These are phyloP conservation scores for Zosterops lateralis DNA, from an alignment of 2,113 vertebrate genomes.

Conservation along the genomic window DNA sequence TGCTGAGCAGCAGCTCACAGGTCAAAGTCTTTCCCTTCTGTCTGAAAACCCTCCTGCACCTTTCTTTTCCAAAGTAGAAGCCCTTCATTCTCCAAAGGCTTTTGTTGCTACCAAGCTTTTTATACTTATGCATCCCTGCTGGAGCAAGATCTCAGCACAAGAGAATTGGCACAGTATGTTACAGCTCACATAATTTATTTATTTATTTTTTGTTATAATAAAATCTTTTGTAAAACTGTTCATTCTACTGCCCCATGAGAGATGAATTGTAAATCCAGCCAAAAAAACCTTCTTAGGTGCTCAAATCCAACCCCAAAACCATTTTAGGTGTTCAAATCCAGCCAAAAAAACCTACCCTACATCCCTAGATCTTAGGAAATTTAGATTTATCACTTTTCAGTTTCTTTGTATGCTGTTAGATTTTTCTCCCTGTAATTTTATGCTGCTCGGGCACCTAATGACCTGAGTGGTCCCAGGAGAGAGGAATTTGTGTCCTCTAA, in stretches of 20 bases:
- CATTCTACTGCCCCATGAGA: neutral
- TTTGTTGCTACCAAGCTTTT: neutral
- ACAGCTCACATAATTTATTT: neutral
- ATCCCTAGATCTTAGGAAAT: neutral
- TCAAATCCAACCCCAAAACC: too few relatives aligned
- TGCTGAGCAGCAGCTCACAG: slow-evolving; percentile 42
- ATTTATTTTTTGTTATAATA: neutral
- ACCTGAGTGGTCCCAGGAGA: slow-evolving; percentile 28
- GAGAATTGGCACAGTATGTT: neutral
- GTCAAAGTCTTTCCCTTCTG: slow-evolving; percentile 14
- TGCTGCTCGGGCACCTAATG: slow-evolving; percentile 1
- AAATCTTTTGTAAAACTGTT: neutral
- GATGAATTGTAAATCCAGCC: neutral
- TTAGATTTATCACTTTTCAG: neutral
- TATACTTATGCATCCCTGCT: neutral
- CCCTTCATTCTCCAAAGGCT: neutral
- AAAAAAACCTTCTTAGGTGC: neutral
- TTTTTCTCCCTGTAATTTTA: neutral
- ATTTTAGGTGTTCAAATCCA: too few relatives aligned
- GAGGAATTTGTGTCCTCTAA: neutral
- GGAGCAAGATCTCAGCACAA: neutral
- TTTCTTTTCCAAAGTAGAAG: neutral
- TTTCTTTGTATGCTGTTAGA: neutral
- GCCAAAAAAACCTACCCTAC: neutral
- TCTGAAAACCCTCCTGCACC: slow-evolving; percentile 1